Evolutionary conservation across 1,140 invertebrate species (phyloP).

Genomic region (Ostrea denselamellosa): DNA sequence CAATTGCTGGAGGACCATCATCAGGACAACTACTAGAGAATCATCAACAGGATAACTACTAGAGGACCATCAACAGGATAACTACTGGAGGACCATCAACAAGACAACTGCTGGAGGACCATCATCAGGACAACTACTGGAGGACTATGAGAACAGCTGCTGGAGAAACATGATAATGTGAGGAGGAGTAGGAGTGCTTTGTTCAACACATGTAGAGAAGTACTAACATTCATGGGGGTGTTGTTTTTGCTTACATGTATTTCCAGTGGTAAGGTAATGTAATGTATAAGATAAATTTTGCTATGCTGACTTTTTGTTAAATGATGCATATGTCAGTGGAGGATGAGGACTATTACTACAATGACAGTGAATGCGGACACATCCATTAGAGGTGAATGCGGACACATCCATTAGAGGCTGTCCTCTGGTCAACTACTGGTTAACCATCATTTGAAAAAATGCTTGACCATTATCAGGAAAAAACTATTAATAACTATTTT

Average conservation of each 20-base stretch:
- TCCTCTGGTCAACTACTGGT: not conserved
- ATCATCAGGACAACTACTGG: too few relatives aligned
- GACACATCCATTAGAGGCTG: not conserved
- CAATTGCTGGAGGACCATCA: not conserved
- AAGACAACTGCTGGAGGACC: not conserved
- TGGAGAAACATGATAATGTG: not conserved
- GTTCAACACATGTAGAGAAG: not conserved
- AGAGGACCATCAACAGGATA: not conserved
- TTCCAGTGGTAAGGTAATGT: too few relatives aligned
- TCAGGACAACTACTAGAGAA: not conserved
- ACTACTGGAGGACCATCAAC: not conserved
- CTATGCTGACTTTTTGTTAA: too few relatives aligned
- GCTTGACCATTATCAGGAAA: not conserved
- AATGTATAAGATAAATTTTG: too few relatives aligned
- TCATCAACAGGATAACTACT: too few relatives aligned
- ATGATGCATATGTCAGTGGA: not conserved
- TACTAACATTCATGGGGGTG: not conserved
- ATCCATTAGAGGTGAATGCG: too few relatives aligned
- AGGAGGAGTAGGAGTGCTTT: too few relatives aligned
- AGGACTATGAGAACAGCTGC: too few relatives aligned
- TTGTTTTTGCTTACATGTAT: too few relatives aligned
- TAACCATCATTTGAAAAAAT: not conserved
- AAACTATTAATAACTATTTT: not conserved
- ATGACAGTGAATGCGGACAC: too few relatives aligned
- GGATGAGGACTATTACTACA: not conserved